Evolutionary conservation across 2,888 invertebrate species (phyloP).

Genomic region (Diplazon laetatorius): DNA sequence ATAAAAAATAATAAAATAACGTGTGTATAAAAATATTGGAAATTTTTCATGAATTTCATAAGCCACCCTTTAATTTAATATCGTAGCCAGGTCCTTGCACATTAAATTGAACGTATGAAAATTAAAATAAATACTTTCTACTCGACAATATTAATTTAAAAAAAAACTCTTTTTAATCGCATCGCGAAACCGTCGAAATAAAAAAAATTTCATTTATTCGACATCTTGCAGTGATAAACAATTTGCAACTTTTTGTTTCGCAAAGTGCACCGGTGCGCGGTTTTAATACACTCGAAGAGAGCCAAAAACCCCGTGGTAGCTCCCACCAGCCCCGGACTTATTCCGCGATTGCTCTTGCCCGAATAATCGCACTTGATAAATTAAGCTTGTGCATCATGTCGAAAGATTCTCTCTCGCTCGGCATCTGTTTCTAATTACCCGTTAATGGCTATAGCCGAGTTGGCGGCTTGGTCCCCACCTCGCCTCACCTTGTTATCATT

Average conservation of each 20-base stretch:
- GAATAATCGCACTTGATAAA: constrained; percentile 82
- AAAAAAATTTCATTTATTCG: constrained; percentile 76
- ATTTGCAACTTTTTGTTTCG: constrained; percentile 82
- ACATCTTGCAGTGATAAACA: constrained; percentile 81
- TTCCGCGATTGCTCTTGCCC: constrained; percentile 69
- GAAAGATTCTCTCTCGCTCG: constrained; percentile 80
- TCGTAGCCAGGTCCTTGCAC: no score
- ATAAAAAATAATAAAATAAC: no score
- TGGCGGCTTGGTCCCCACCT: constrained; percentile 63
- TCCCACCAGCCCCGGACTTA: constrained; percentile 70
- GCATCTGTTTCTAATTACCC: constrained; percentile 83
- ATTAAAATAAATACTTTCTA: no score
- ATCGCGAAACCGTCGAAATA: constrained; percentile 46
- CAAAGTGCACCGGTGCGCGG: constrained; percentile 70
- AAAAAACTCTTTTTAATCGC: constrained; percentile 49
- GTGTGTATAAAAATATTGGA: no score
- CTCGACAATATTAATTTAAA: no score
- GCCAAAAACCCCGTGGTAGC: no score
- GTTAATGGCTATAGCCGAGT: constrained; percentile 80
- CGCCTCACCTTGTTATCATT: constrained; percentile 74
- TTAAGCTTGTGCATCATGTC: constrained; percentile 83
- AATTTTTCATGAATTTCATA: no score
- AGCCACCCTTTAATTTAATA: no score
- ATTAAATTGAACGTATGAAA: no score
- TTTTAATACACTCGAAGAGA: constrained; percentile 34